Evolutionary conservation across 2,113 vertebrate species (phyloP), one percentile per base, ranked within the genome.

Genomic region (Rutilus rutilus): DNA sequence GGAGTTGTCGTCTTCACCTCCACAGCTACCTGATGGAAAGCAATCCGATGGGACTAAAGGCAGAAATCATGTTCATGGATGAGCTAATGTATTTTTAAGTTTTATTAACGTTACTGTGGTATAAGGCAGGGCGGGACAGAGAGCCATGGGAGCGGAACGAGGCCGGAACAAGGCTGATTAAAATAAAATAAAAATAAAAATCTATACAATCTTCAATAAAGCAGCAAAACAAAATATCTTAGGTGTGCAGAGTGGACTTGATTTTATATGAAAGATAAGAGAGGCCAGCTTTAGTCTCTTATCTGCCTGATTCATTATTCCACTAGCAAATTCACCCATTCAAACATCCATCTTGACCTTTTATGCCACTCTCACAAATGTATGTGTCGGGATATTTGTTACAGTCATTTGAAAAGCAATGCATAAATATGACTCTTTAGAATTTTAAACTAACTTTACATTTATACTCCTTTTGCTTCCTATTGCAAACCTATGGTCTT

Each of bases 261-360:
- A 92, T 71, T 87, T 86, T 50, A 64, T 3, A 8, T 82, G 62
- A 79, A 82, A 90, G 91, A 92, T 92, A 91, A 84, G 87, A 86
- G 83, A 85, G 86, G 82, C 71, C 67, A 79, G 85, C 82, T 47
- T 62, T 42, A 83, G 85, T 23, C 79, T 64, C 89, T 92, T 93
- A 94, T 93, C 90, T 84, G 78, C 85, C 67, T 83, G 80, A 85
- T 92, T 93, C 86, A 91, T 92, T 91, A 92, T 90, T 91, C 39
- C 45, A 23, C 50, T 65, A 78, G 47, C 33, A 2, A 57, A 57
- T 25, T 42, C 27, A 19, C 30, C 65, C 30, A 52, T 83, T 83
- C 11, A 54, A 67, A 86, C 84, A 92, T 92, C 81, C 82, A 74
- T 78, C 90, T 75, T 93, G 93, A 94, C 93, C 93, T 94, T 94